phyloP scores from a whole-genome alignment of 1,140 invertebrate species.

The Adelges cooleyi region DNA sequence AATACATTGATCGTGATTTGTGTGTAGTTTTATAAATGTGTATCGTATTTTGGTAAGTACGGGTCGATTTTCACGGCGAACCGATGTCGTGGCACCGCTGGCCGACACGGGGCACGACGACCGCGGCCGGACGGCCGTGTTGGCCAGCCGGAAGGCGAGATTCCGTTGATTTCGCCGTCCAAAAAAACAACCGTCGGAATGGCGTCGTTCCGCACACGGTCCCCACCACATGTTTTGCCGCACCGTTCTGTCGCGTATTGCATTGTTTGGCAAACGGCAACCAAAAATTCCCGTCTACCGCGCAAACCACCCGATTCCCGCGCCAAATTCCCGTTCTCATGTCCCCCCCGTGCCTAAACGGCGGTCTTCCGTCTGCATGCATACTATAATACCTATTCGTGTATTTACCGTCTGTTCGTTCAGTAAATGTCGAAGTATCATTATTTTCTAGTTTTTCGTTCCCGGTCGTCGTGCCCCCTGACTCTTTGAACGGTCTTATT shows the following conservation, averaged over 20 bases:
- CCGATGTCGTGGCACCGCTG: no score
- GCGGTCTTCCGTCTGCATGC: no score
- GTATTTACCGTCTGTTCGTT: no score
- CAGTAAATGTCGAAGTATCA: no score
- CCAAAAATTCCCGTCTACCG: no score
- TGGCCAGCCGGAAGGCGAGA: neutral
- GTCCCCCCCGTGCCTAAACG: no score
- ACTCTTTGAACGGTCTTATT: no score
- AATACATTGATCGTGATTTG: conserved; percentile 1
- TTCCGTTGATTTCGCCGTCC: neutral
- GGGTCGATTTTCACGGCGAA: no score
- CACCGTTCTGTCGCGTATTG: neutral
- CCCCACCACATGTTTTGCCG: conserved; percentile 13
- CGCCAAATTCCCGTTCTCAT: conserved; percentile 7
- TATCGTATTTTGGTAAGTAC: conserved; percentile 19
- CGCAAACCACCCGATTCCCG: neutral
- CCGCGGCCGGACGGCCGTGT: neutral
- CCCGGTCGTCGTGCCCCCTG: no score
- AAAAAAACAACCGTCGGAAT: neutral
- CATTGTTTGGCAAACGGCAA: no score
- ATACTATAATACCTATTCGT: no score
- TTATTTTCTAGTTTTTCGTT: no score
- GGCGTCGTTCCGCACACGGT: conserved; percentile 6
- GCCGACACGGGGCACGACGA: neutral
- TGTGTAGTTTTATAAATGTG: conserved; percentile 16